Base-by-base conservation (phyloP, 2,797 vertebrate species). In the Gadopsis bispinosus region DNA sequence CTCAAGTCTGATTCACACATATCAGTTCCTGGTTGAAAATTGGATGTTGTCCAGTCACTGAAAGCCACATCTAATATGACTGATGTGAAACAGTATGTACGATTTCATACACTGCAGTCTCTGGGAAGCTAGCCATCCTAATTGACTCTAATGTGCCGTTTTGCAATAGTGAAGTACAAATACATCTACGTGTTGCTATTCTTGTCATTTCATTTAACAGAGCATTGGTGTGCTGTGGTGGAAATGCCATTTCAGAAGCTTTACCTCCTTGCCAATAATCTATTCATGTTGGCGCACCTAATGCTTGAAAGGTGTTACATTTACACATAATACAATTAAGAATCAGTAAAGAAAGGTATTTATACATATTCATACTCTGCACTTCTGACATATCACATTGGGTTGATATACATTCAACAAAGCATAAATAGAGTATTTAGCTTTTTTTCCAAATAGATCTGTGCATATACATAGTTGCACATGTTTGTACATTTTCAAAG, bases 191-290 rank as follows among this genome's bases (percentile, higher is more conserved):
- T 45, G 39, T n/a, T 68, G 56, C 39, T 69, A 62, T 59, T 72
- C 12, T 64, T 61, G n/a, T 45, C 41, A 54, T 61, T 47, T 53
- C 20, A 64, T 74, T 50, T 43, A 55, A 82, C 9, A 17, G 69
- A 47, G 43, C 20, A 10, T 9, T 51, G 26, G 10, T 37, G 31
- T 37, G 29, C 51, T 59, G 22, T 35, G 67, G 39, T 41, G 48
- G 33, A 72, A 66, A 59, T 8, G 54, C 48, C 33, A 31, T 59
- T 86, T 75, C 45, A 71, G 55, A 77, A 17, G 63, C 37, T 69
- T 68, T 77, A 22, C 43, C 54, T 50, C 8, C 19, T n/a, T 62
- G 58, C 50, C 74, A 74, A 68, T 35, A 75, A 61, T 54, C 17
- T 31, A 83, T 80, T 69, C 59, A 73, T 37, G 35, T 35, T 58